Base-by-base conservation (phyloP, 1,140 invertebrate genomes). In the Philotrypesis tridentata region DNA sequence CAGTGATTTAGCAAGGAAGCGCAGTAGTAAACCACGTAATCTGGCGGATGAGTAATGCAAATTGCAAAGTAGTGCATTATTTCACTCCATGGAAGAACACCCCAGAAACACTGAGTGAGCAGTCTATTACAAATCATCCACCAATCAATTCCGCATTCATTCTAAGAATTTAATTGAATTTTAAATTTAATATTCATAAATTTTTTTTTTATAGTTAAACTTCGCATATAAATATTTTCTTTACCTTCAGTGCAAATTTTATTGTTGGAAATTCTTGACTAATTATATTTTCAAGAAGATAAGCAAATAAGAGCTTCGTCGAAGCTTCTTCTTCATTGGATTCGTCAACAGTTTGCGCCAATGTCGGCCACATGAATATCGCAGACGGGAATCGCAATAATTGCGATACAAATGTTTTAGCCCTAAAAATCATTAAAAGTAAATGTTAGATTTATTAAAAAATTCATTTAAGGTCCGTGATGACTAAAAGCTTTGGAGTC, bases 1-100 rank as follows among this genome's bases (percentile, higher is more conserved):
- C 88, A 89, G 31, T 89, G 87, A 85, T 90, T 84, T 37, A 92
- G 80, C 33, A 92, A 82, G 4, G 91, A 91, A n/a, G 85, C 84
- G 63, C 89, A 90, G 73, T 92, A 92, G 83, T 92, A 92, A 33
- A 92, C 75, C 33, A 91, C 85, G 67, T 91, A 90, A 85, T 92
- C 91, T 40, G 90, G 87, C 14, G 89, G 86, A 84, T 92, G 88
- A n/a, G 91, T 72, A 76, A 92, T 87, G 61, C 89, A 91, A 76
- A 92, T 87, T 9, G 88, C 82, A 33, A 92, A 83, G 77, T 89
- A 92, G 82, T 92, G 86, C 6, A 90, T 40, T 48, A 92, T 92
- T 86, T 92, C 90, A 55, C 71, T 80, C 91, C 90, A 92, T 55
- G 90, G 87, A 48, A 92, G 87, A 80, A 91, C 80, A n/a, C 90